A percentile compares a stretch with the other conserved stretches of the same genome.
Conservation (phyloP, 2,113 vertebrate genomes). For the Oenanthe oenanthe region DNA sequence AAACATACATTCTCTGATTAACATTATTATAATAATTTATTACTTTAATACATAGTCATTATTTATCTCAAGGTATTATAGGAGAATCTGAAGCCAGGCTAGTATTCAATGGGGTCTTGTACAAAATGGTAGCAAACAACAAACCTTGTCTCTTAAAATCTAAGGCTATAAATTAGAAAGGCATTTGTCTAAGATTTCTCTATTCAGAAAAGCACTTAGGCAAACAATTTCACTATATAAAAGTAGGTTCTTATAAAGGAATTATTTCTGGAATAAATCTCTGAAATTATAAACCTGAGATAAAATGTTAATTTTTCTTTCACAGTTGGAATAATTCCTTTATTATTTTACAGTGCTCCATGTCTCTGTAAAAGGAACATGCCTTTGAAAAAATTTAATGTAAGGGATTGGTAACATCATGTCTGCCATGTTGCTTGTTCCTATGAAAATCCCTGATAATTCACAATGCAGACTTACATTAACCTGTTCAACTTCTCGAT, state of each 20-base stretch:
- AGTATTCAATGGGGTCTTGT: not conserved
- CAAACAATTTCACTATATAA: not conserved
- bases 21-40: not conserved
- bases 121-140: not conserved
- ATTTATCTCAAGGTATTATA: not conserved
- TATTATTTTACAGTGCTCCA: not conserved
- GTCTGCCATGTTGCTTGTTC: not conserved
- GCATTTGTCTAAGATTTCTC: not conserved
- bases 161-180: not conserved
- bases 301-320: not conserved
- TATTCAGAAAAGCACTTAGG: not conserved
- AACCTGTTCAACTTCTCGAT: not conserved
- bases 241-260: not conserved
- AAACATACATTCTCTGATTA: not conserved
- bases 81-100: not conserved
- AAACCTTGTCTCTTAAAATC: not conserved
- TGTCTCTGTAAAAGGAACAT: not conserved
- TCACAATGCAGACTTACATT: not conserved
- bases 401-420: not conserved
- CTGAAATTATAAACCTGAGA: not conserved
- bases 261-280: not conserved
- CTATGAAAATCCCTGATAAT: not conserved
- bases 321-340: not conserved
- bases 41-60: not conserved
- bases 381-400: not conserved